A percentile compares a stretch with the other conserved stretches of the same genome.
Conservation (phyloP, 2,113 vertebrate species). For the Leuciscus idus region DNA sequence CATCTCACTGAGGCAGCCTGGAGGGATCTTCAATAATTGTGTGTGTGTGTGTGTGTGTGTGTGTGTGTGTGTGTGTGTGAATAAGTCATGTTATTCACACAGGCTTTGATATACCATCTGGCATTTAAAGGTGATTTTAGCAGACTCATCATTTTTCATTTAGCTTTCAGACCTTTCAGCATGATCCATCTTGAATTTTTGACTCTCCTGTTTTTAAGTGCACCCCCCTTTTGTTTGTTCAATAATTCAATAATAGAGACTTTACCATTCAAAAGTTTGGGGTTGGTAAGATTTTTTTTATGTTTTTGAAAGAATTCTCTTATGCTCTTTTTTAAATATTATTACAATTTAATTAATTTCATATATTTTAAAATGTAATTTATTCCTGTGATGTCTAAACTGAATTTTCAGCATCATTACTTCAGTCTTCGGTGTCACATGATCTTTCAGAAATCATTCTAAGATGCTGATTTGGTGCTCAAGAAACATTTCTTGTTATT, state of each 20-base stretch:
- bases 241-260: background rate
- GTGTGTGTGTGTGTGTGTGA: background rate
- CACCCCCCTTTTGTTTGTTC: background rate
- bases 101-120: constrained; percentile 35
- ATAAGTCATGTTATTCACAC: background rate
- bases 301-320: background rate
- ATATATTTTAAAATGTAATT: too few species aligned
- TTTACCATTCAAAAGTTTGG: background rate
- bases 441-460: background rate
- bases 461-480: background rate
- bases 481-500: background rate
- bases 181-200: background rate
- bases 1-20: background rate
- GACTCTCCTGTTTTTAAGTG: background rate
- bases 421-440: background rate
- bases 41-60: constrained; percentile 44
- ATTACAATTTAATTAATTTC: background rate
- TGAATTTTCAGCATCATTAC: background rate
- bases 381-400: background rate
- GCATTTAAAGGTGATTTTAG: constrained; percentile 37
- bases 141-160: constrained; percentile 23
- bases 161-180: background rate
- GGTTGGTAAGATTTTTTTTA: background rate
- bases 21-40: constrained; percentile 19
- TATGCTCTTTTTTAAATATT: background rate